phyloP scores from a whole-genome alignment of 2,113 vertebrate genomes.

The Silurus glanis region DNA sequence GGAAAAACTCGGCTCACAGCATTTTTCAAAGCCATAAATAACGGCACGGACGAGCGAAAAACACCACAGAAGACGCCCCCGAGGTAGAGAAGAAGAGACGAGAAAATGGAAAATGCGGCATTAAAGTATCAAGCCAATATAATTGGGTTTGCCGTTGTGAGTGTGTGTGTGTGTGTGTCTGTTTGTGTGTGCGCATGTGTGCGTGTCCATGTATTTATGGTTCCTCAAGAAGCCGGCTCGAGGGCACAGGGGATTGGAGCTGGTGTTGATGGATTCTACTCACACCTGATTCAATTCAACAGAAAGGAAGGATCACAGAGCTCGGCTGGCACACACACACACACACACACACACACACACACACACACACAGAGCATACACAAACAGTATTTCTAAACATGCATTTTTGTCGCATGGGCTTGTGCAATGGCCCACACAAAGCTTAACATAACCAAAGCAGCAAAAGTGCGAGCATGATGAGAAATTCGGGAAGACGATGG shows the following conservation, averaged over 20 bases:
- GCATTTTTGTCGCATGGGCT: neutral
- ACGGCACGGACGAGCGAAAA: constrained; percentile 1
- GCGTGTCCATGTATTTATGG: constrained; percentile 16
- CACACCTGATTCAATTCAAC: constrained; percentile 22
- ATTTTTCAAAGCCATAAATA: constrained; percentile 12
- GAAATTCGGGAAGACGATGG: neutral
- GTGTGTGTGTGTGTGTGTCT: constrained; percentile 13
- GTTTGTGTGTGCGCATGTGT: neutral
- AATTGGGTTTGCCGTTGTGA: constrained; percentile 19
- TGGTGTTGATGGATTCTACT: constrained; percentile 19
- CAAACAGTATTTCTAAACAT: neutral
- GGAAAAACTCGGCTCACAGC: constrained; percentile 22
- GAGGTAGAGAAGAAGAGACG: neutral
- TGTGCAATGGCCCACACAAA: neutral
- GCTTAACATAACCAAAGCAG: neutral
- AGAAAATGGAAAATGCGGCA: constrained; percentile 28
- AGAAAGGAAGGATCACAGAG: neutral
- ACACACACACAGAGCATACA: neutral
- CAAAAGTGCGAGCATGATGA: neutral
- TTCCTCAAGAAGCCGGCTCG: neutral
- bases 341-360: neutral
- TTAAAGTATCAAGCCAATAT: constrained; percentile 4
- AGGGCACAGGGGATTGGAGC: neutral
- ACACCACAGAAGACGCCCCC: neutral
- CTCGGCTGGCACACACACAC: neutral